Evolutionary conservation across 2,797 vertebrate species (phyloP).

Genomic region (Phalloptychus januarius): DNA sequence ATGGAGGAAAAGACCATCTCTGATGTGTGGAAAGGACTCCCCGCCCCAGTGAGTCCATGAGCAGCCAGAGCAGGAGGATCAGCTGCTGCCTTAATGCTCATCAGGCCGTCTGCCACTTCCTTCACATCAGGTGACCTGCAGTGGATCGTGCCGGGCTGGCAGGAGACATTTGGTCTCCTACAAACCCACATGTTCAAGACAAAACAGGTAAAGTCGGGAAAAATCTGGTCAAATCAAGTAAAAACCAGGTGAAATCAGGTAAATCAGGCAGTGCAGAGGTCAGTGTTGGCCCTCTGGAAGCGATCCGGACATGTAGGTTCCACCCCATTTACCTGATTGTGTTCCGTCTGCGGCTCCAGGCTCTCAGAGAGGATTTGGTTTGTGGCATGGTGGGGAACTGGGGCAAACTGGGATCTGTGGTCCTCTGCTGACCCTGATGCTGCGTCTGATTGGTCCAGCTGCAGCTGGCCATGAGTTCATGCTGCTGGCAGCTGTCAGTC

Average conservation of each 20-base stretch:
- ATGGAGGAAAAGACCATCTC: neutral
- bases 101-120: conserved; percentile 53
- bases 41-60: neutral
- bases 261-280: neutral
- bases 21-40: neutral
- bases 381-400: conserved; percentile 54
- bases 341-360: conserved; percentile 50
- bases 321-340: too few relatives aligned
- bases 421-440: conserved; percentile 27
- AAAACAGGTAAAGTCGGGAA: neutral
- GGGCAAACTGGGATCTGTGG: conserved; percentile 69
- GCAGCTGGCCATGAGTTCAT: conserved; percentile 29
- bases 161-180: neutral
- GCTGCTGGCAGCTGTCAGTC: conserved; percentile 64
- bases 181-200: neutral
- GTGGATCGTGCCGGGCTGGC: neutral
- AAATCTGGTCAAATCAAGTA: too few relatives aligned
- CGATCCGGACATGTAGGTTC: conserved; percentile 1
- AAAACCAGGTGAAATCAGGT: too few relatives aligned
- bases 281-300: conserved; percentile 44
- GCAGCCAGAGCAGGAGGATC: conserved; percentile 53
- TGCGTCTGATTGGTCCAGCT: conserved; percentile 65
- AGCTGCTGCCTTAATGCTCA: conserved; percentile 76
- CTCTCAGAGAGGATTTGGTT: conserved; percentile 66
- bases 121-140: too few relatives aligned